These are phyloP conservation scores for Asteroscopus sphinx DNA, from an alignment of 2,888 invertebrate genomes.

Conservation along the genomic window DNA sequence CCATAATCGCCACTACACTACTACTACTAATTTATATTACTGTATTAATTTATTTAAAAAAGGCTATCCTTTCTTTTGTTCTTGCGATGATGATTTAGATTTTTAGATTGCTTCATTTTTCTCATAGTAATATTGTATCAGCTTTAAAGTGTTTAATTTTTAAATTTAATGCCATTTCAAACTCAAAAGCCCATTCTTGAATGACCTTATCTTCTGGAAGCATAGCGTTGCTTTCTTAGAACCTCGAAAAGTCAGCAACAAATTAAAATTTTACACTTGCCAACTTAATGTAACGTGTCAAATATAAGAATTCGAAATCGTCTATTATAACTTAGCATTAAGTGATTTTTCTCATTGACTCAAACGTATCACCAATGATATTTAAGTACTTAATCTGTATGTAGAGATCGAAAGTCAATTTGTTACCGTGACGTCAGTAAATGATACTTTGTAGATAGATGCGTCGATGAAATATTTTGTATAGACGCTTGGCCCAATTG, in stretches of 20 bases:
- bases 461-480: conserved; percentile 19
- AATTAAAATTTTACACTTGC: conserved; percentile 59
- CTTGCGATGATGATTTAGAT: no score
- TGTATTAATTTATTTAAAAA: no score
- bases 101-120: no score
- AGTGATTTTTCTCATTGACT: conserved; percentile 58
- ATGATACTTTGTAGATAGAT: conserved; percentile 18
- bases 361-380: conserved; percentile 63
- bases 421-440: conserved; percentile 20
- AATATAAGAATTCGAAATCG: conserved; percentile 49
- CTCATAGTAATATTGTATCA: no score
- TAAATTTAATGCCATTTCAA: not conserved
- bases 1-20: no score
- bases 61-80: no score
- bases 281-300: conserved; percentile 55
- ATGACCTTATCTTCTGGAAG: no score
- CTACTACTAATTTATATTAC: no score
- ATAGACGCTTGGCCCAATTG: conserved; percentile 5
- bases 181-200: no score
- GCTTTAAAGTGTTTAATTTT: no score
- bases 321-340: conserved; percentile 55
- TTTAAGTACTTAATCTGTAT: conserved; percentile 63
- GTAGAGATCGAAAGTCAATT: conserved; percentile 32
- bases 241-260: conserved; percentile 16
- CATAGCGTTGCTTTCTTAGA: conserved; percentile 1